Conservation (phyloP, 1,140 invertebrate genomes). For the Papilio polyxenes region DNA sequence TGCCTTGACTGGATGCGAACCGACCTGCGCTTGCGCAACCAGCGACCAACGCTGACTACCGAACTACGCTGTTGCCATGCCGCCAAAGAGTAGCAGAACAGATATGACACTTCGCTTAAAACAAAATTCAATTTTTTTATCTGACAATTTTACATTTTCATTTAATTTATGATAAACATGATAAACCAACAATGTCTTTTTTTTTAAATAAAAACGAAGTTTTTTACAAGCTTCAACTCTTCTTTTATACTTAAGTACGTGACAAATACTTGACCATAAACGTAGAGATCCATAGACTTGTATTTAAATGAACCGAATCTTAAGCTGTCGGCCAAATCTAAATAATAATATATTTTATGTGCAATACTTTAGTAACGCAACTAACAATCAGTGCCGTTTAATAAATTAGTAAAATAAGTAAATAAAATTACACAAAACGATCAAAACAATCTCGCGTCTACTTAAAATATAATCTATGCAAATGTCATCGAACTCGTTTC, state of each 20-base stretch:
- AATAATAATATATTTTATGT: no score
- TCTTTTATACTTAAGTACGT: no score
- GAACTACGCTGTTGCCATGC: constrained; percentile 60
- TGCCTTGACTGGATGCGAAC: neutral
- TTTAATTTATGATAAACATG: neutral
- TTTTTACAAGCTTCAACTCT: no score
- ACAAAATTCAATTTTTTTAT: neutral
- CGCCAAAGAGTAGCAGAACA: constrained; percentile 44
- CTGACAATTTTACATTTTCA: neutral
- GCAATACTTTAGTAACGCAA: no score
- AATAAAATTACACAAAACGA: neutral
- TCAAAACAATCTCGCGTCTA: neutral
- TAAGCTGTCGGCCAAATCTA: no score
- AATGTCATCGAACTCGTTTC: constrained; percentile 59
- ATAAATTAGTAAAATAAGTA: neutral
- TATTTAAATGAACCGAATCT: no score
- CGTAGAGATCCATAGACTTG: no score
- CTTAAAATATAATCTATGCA: constrained; percentile 48
- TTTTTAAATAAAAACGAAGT: neutral
- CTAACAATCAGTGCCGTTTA: neutral
- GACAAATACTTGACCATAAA: no score
- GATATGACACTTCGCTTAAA: constrained; percentile 31
- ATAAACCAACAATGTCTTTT: no score
- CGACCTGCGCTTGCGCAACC: constrained; percentile 39
- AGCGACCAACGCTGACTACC: constrained; percentile 42